A percentile compares a stretch with the other conserved stretches of the same genome.
phyloP scores from a whole-genome alignment of 2,888 invertebrate genomes.

The Drosophila subquinaria region DNA sequence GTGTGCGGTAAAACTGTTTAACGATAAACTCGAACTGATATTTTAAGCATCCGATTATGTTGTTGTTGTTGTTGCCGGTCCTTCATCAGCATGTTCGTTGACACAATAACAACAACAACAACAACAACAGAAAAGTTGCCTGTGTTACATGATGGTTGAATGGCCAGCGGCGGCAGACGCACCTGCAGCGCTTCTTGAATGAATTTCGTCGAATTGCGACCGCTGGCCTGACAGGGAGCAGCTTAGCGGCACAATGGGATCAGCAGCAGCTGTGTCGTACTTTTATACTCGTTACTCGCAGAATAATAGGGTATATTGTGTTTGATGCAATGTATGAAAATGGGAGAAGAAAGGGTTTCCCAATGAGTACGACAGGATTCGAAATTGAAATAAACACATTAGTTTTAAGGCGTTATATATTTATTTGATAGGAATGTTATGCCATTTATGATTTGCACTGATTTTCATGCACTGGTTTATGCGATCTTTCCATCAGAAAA shows the following conservation, averaged over 20 bases:
- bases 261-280: slow-evolving; percentile 37
- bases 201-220: slow-evolving; percentile 39
- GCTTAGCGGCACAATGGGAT: too few species aligned
- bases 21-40: slow-evolving; percentile 72
- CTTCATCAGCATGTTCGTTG: slow-evolving; percentile 53
- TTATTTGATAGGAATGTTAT: too few species aligned
- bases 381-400: too few species aligned
- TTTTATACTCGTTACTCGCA: slow-evolving; percentile 12
- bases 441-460: too few species aligned
- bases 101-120: slow-evolving; percentile 19
- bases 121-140: slow-evolving; percentile 1
- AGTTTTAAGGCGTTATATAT: too few species aligned
- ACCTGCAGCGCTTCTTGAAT: slow-evolving; percentile 56
- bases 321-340: neutral
- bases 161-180: slow-evolving; percentile 44
- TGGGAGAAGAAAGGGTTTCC: too few species aligned
- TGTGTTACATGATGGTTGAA: slow-evolving; percentile 50
- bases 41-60: slow-evolving; percentile 64
- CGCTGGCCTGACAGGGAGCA: slow-evolving; percentile 3
- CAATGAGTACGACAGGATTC: too few species aligned
- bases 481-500: too few species aligned
- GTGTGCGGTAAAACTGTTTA: slow-evolving; percentile 62
- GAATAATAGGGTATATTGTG: neutral
- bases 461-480: too few species aligned
- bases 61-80: slow-evolving; percentile 25